Evolutionary conservation across 2,113 vertebrate genomes (phyloP).

Genomic region (Poicephalus gulielmi): DNA sequence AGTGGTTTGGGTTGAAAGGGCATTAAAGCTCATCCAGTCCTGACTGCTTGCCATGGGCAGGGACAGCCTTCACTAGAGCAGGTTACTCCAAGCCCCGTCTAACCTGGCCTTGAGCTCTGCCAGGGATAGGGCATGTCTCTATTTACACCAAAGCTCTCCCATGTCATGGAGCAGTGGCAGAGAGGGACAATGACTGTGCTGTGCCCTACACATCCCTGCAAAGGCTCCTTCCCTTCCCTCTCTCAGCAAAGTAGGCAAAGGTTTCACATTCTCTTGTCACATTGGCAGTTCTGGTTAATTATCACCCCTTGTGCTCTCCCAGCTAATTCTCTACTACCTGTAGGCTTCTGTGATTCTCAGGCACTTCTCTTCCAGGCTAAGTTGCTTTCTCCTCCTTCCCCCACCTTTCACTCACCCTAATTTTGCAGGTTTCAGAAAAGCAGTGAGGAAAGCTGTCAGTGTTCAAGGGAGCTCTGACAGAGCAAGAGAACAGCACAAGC

Average conservation of each 20-base stretch:
- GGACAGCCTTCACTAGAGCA: neutral
- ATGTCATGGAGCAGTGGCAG: neutral
- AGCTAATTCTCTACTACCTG: neutral
- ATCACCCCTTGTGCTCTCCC: neutral
- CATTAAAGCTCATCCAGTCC: neutral
- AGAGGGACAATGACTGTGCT: neutral
- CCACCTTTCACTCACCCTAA: neutral
- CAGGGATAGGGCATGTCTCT: neutral
- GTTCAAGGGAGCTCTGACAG: neutral
- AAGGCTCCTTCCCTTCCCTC: neutral
- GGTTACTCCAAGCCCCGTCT: neutral
- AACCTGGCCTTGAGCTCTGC: neutral
- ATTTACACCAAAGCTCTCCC: neutral
- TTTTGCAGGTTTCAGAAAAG: slow-evolving; percentile 21
- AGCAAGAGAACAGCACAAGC: neutral
- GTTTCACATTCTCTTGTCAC: neutral
- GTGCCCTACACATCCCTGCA: neutral
- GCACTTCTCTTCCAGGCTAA: neutral
- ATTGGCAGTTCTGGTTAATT: neutral
- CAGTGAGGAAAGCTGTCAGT: slow-evolving; percentile 19
- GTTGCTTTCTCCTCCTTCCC: neutral
- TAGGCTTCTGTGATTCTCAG: neutral
- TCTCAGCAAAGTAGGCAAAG: neutral
- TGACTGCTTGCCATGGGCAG: neutral
- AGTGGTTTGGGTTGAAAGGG: neutral